Evolutionary conservation across 2,888 invertebrate genomes (phyloP).

Genomic region (Mythimna loreyi): DNA sequence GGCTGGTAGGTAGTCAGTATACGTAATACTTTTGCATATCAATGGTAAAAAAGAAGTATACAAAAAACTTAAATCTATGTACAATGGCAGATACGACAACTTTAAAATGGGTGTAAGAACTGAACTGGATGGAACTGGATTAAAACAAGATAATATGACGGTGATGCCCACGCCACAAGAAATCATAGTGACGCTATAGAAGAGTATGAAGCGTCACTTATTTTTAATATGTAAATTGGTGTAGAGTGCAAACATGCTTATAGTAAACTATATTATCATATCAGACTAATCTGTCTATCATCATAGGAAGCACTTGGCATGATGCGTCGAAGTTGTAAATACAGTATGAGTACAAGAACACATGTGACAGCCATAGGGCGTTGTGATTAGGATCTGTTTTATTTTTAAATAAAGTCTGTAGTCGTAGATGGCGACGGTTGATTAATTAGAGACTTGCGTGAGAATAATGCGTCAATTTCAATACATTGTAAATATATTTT

Average conservation of each 20-base stretch:
- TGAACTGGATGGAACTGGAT: background rate
- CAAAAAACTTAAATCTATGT: too few species aligned
- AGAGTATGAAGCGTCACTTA: background rate
- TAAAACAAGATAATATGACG: background rate
- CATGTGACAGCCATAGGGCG: conserved; percentile 18
- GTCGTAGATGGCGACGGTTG: conserved; percentile 6
- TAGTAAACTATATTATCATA: conserved; percentile 34
- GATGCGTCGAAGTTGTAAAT: conserved; percentile 21
- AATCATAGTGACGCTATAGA: conserved; percentile 1
- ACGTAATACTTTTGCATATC: too few species aligned
- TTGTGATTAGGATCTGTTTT: conserved; percentile 20
- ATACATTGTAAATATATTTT: background rate
- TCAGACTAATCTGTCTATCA: conserved; percentile 38
- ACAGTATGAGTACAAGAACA: conserved; percentile 5
- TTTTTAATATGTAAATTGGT: conserved; percentile 20
- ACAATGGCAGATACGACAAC: too few species aligned
- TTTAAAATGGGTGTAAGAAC: too few species aligned
- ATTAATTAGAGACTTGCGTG: conserved; percentile 11
- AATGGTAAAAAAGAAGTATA: too few species aligned
- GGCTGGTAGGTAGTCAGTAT: too few species aligned
- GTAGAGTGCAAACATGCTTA: conserved; percentile 22
- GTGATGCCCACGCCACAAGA: background rate
- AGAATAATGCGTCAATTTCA: background rate
- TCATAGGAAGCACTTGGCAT: conserved; percentile 40
- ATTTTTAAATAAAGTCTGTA: conserved; percentile 30